phyloP scores from a whole-genome alignment of 2,113 vertebrate species.

The Phaethon lepturus region DNA sequence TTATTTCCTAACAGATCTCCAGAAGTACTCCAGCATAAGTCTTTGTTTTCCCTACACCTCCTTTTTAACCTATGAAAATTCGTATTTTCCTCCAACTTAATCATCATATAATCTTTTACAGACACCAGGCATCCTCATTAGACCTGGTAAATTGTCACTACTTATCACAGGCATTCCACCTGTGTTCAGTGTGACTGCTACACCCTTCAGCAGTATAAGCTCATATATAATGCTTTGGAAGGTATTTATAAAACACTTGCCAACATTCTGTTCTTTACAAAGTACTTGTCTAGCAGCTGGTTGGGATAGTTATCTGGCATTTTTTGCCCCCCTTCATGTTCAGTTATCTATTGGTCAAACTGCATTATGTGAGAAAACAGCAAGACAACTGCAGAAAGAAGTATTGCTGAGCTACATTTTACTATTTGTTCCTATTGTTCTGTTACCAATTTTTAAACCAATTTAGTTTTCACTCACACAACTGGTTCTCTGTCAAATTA shows the following conservation, averaged over 20 bases:
- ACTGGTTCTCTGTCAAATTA: neutral
- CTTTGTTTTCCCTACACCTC: neutral
- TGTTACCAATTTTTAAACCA: neutral
- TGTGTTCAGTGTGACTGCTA: neutral
- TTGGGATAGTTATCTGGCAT: too few relatives aligned
- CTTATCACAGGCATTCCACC: neutral
- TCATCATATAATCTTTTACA: neutral
- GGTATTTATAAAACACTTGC: neutral
- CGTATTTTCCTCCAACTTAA: neutral
- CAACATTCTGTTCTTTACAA: neutral
- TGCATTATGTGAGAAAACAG: neutral
- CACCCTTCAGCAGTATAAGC: neutral
- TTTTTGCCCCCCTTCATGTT: rapidly evolving
- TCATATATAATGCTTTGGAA: neutral
- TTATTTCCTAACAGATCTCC: neutral
- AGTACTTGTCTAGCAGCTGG: neutral
- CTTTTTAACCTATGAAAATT: neutral
- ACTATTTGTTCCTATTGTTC: neutral
- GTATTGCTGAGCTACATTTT: neutral
- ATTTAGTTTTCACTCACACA: neutral
- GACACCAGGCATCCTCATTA: neutral
- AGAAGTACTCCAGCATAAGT: neutral
- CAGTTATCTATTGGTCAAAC: neutral
- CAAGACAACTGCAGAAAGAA: neutral
- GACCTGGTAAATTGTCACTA: neutral